Evolutionary conservation across 2,888 invertebrate genomes (phyloP), one percentile per base, ranked within the genome.

Genomic region (Ennomos fuscantarius): DNA sequence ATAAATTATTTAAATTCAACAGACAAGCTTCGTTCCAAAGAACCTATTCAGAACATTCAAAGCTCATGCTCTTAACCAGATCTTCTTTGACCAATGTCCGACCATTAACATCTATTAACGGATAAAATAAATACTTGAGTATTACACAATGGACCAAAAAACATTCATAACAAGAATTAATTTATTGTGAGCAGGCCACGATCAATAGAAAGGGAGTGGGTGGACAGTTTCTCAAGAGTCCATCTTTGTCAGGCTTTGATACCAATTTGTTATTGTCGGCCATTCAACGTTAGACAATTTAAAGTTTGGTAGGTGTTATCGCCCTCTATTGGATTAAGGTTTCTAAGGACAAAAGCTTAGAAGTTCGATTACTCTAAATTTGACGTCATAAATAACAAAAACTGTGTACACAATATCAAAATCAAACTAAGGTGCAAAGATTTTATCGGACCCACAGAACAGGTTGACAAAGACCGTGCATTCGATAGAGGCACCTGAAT

Each of bases 191-290:
- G 81, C 78, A 76, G 81, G 79, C 87, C 83, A 79, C 87, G 84
- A 88, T 92, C 87, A 90, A 90, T 89, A 86, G 89, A 78, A 76
- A 72, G 74, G 81, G 86, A 88, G 91, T 92, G 91, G 92, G 92
- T 90, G 92, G 92, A 92, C 91, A 91, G 89, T 84, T 89, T 84
- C 84, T 86, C 83, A 88, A 87, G 86, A 89, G 91, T 90, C 89
- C 90, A 90, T 90, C 91, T 91, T 90, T 91, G 91, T 92, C 87
- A 89, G 82, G 86, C 89, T 88, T 86, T 90, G 87, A 89, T 91
- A 87, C 88, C 86, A 83, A 92, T 92, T 92, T 90, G 89, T 92
- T 84, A 87, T 81, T 87, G 91, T 92, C 92, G 84, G 83, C 82
- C 84, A 86, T 87, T 88, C 87, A 88, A 86, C 87, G 82, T 53